Conservation (phyloP, 2,113 vertebrate species). For the Forbesichthys agassizii region DNA sequence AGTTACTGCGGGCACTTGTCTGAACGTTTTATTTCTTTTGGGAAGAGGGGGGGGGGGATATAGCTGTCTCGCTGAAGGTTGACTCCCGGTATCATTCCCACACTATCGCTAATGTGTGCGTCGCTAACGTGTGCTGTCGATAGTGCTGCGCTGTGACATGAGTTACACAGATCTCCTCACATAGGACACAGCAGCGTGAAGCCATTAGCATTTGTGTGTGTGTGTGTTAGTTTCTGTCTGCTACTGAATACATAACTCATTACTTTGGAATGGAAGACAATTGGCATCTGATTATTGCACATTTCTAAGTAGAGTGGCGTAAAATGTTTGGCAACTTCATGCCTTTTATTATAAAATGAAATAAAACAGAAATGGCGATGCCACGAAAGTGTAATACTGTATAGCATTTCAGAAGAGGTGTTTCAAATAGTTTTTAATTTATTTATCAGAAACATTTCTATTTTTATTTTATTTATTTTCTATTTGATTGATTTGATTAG, state of each 20-base stretch:
- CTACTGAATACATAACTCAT: constrained; percentile 42
- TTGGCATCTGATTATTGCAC: constrained; percentile 70
- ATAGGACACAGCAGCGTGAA: constrained; percentile 16
- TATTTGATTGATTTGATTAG: constrained; percentile 52
- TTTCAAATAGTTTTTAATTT: constrained; percentile 54
- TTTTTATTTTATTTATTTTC: constrained; percentile 19
- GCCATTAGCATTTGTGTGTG: constrained; percentile 18
- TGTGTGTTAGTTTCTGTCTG: constrained; percentile 31
- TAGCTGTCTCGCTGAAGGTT: constrained; percentile 64
- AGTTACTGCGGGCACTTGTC: constrained; percentile 43
- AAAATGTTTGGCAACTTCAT: constrained; percentile 71
- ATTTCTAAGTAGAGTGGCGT: constrained; percentile 69
- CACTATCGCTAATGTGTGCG: constrained; percentile 3
- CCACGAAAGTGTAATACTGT: constrained; percentile 65
- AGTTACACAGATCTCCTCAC: constrained; percentile 6
- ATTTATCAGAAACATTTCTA: constrained; percentile 47
- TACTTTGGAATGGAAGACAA: constrained; percentile 53
- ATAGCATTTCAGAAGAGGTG: constrained; percentile 53
- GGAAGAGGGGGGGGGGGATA: neutral
- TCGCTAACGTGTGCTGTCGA: constrained; percentile 13
- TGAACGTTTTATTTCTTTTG: constrained; percentile 14
- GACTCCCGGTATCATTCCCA: constrained; percentile 40
- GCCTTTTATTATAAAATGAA: constrained; percentile 63
- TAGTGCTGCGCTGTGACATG: constrained; percentile 15
- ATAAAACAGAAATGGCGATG: constrained; percentile 33